A percentile compares a stretch with the other conserved stretches of the same genome.
These are phyloP conservation scores for Andricus quercusramuli DNA, from an alignment of 2,888 invertebrate genomes.

Conservation along the genomic window DNA sequence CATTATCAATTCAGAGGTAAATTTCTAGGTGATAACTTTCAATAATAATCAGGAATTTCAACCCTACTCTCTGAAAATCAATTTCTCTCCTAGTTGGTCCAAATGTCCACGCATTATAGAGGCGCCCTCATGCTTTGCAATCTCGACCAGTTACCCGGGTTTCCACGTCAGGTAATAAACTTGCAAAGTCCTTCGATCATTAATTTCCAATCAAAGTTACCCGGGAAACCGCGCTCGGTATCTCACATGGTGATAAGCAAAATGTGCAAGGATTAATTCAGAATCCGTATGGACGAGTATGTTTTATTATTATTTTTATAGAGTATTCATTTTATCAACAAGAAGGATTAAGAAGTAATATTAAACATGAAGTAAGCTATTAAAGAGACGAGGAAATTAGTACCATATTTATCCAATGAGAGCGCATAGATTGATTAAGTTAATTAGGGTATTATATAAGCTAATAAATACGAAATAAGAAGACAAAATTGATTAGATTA, in stretches of 20 bases:
- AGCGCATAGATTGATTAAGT: not conserved
- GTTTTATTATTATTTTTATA: not conserved
- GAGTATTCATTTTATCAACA: not conserved
- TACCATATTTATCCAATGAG: not conserved
- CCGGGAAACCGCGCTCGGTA: constrained; percentile 1
- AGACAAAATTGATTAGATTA: too few relatives aligned
- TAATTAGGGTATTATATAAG: constrained; percentile 6
- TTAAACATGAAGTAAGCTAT: not conserved
- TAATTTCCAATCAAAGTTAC: constrained; percentile 60
- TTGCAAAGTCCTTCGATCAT: constrained; percentile 62
- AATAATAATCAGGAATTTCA: not conserved
- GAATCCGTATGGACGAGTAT: not conserved
- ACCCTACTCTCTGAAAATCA: constrained; percentile 46
- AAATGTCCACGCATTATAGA: constrained; percentile 57
- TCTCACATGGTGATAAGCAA: constrained; percentile 23
- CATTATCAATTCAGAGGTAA: not conserved
- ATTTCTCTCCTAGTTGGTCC: constrained; percentile 67
- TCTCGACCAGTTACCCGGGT: constrained; percentile 60
- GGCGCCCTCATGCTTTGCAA: constrained; percentile 61
- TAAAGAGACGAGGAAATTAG: not conserved
- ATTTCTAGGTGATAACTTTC: not conserved
- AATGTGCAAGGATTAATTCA: constrained; percentile 17
- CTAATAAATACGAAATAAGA: not conserved
- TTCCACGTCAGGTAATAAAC: constrained; percentile 62
- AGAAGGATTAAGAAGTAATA: not conserved